A percentile compares a stretch with the other conserved stretches of the same genome.
phyloP scores from a whole-genome alignment of 1,140 invertebrate genomes.

The Bilobella aurantiaca region DNA sequence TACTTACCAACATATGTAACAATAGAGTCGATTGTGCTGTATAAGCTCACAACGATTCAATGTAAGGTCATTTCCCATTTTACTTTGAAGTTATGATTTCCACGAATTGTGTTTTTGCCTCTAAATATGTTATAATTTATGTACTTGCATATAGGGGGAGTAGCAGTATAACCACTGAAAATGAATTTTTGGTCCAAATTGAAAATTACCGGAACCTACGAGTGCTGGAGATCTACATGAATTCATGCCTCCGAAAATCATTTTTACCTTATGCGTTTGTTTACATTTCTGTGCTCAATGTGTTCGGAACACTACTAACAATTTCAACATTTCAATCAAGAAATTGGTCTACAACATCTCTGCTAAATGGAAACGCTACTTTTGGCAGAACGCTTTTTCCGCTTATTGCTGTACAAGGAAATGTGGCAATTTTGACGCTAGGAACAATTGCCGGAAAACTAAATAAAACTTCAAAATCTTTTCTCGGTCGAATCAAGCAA shows the following conservation, averaged over 20 bases:
- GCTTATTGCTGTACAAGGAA: not conserved
- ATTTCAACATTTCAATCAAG: not conserved
- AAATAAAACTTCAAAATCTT: not conserved
- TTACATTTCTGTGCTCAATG: not conserved
- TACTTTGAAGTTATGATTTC: not conserved
- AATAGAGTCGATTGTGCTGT: too few relatives aligned
- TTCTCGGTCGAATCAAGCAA: not conserved
- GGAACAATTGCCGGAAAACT: not conserved
- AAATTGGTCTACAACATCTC: not conserved
- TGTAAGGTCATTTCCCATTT: too few relatives aligned
- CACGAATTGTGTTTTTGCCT: not conserved
- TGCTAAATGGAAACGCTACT: not conserved
- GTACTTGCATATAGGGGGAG: too few relatives aligned
- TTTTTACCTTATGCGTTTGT: not conserved
- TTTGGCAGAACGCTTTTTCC: not conserved
- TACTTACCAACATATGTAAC: too few relatives aligned
- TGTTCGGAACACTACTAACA: not conserved
- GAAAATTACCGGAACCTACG: not conserved
- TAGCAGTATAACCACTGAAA: not conserved
- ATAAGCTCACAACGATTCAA: too few relatives aligned
- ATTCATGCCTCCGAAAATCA: not conserved
- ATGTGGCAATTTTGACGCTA: not conserved
- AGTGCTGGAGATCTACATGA: not conserved
- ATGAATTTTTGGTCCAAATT: not conserved
- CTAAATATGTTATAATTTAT: not conserved